A percentile compares a stretch with the other conserved stretches of the same genome.
These are phyloP conservation scores for Acanthopagrus latus DNA, from an alignment of 2,797 vertebrate genomes.

Conservation along the genomic window DNA sequence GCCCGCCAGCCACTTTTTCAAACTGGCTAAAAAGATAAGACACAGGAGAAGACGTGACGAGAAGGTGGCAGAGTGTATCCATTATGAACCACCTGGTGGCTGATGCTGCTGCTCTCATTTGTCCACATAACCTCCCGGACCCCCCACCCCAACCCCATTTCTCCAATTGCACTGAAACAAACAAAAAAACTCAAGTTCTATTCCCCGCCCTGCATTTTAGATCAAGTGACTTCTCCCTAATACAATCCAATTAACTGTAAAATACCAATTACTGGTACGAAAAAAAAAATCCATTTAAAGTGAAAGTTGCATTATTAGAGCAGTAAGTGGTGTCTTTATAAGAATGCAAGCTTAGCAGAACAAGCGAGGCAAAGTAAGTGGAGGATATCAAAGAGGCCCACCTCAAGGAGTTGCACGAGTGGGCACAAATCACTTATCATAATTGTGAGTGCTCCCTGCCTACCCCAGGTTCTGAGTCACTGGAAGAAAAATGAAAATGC, in stretches of 20 bases:
- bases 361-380: conserved; percentile 50
- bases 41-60: conserved; percentile 53
- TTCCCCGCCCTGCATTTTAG: conserved; percentile 34
- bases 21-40: conserved; percentile 41
- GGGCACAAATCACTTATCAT: conserved; percentile 76
- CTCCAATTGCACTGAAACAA: conserved; percentile 23
- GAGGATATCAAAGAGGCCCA: conserved; percentile 59
- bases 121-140: background rate
- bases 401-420: conserved; percentile 57
- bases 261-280: conserved; percentile 59
- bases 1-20: conserved; percentile 73
- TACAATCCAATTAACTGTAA: conserved; percentile 55
- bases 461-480: conserved; percentile 26
- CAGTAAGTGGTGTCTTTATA: conserved; percentile 58
- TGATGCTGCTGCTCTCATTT: conserved; percentile 29
- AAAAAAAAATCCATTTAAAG: conserved; percentile 36
- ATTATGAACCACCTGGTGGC: conserved; percentile 60
- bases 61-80: conserved; percentile 41
- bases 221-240: conserved; percentile 52
- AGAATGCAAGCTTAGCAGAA: conserved; percentile 67
- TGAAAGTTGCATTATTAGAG: conserved; percentile 61
- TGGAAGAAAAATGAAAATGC: conserved; percentile 60
- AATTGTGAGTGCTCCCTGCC: conserved; percentile 65
- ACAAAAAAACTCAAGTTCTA: conserved; percentile 34
- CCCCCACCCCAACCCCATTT: background rate